Conservation (phyloP, 2,888 invertebrate genomes). For the Agrochola lychnidis region DNA sequence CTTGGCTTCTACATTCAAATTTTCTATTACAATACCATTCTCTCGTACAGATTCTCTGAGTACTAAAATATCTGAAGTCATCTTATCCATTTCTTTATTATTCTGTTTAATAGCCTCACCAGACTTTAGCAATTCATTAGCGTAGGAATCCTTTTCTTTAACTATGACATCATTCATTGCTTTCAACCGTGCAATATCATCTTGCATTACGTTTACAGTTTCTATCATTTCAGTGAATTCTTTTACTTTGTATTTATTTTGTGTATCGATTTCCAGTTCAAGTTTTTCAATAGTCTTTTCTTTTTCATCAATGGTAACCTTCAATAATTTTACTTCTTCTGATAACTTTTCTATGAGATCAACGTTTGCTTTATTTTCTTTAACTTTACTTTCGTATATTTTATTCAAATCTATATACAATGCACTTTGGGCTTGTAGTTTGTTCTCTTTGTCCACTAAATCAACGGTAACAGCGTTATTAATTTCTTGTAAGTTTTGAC, state of each 20-base stretch:
- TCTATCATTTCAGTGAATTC: constrained; percentile 71
- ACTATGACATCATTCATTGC: constrained; percentile 75
- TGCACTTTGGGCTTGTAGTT: constrained; percentile 68
- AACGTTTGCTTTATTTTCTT: constrained; percentile 75
- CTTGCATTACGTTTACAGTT: constrained; percentile 69
- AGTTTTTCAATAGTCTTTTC: constrained; percentile 71
- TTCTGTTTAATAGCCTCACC: constrained; percentile 77
- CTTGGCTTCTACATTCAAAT: constrained; percentile 78
- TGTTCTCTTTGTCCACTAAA: constrained; percentile 69
- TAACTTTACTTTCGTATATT: constrained; percentile 71
- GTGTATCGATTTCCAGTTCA: constrained; percentile 30
- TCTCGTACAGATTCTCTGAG: constrained; percentile 81
- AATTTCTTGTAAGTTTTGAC: constrained; percentile 67
- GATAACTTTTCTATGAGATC: constrained; percentile 70
- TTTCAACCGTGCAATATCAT: constrained; percentile 76
- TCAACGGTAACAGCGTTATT: constrained; percentile 67
- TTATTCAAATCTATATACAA: constrained; percentile 72
- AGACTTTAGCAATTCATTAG: constrained; percentile 80
- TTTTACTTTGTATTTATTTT: constrained; percentile 55
- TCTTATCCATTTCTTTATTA: constrained; percentile 78
- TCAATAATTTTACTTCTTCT: constrained; percentile 75
- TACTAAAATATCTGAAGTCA: constrained; percentile 81
- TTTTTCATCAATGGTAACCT: constrained; percentile 70
- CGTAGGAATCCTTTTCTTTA: constrained; percentile 78
- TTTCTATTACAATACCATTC: constrained; percentile 77